phyloP scores from a whole-genome alignment of 1,140 invertebrate genomes.

The Lasioglossum albipes region DNA sequence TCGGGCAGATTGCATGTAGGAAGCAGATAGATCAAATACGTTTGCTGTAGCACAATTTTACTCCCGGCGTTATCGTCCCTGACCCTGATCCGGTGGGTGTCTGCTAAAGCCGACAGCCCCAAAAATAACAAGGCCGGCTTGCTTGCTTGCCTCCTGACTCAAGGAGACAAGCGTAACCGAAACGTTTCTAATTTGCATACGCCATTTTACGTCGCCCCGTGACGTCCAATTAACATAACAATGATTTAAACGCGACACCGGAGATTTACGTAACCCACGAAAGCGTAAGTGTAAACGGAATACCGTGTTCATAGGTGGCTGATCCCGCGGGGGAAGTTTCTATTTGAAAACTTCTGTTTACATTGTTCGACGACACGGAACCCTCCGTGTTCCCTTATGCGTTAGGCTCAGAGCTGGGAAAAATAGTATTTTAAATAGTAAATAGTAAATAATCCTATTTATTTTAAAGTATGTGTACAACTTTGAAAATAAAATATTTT shows the following conservation, averaged over 20 bases:
- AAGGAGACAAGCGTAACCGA: not conserved
- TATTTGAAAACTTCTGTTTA: not conserved
- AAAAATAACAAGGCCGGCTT: slow-evolving; percentile 14
- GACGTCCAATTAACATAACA: not conserved
- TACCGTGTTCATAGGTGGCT: not conserved
- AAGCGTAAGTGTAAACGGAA: not conserved
- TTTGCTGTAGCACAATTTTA: not conserved
- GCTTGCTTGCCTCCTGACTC: too few relatives aligned
- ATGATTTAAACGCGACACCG: not conserved
- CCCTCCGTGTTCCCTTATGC: too few relatives aligned
- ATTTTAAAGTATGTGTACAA: too few relatives aligned
- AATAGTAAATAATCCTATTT: too few relatives aligned
- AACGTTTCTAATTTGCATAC: not conserved
- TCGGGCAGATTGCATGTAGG: not conserved
- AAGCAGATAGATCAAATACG: not conserved
- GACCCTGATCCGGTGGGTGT: slow-evolving; percentile 6
- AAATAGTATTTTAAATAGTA: too few relatives aligned
- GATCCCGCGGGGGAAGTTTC: not conserved
- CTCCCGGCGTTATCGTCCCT: not conserved
- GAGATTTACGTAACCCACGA: not conserved
- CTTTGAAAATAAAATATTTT: too few relatives aligned
- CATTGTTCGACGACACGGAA: not conserved
- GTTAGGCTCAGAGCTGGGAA: too few relatives aligned
- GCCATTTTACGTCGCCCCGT: too few relatives aligned
- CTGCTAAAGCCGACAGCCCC: not conserved